Percentiles rank a stretch among this genome's conserved stretches.
Evolutionary conservation across 1,140 invertebrate species (phyloP).

Genomic region (Pentalonia nigronervosa): DNA sequence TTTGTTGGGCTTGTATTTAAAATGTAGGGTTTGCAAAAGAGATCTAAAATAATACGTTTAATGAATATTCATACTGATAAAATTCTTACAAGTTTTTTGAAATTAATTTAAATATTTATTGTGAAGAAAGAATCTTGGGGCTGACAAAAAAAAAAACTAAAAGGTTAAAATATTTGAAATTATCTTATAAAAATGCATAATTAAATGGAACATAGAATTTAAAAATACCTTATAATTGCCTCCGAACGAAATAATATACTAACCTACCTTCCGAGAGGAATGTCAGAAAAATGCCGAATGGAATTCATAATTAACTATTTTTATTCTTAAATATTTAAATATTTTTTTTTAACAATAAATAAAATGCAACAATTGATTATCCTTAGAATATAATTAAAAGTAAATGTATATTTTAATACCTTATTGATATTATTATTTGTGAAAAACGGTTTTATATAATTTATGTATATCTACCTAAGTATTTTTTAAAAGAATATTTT

Average conservation of each 20-base stretch:
- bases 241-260: neutral
- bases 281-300: neutral
- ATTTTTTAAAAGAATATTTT: neutral
- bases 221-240: slow-evolving; percentile 47
- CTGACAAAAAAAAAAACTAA: neutral
- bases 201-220: neutral
- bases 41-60: slow-evolving; percentile 11
- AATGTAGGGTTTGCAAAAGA: neutral
- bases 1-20: neutral
- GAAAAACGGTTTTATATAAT: neutral
- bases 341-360: slow-evolving; percentile 26
- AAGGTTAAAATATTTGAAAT: slow-evolving; percentile 43
- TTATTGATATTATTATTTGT: neutral
- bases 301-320: slow-evolving; percentile 50
- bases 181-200: slow-evolving; percentile 48
- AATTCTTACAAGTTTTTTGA: neutral
- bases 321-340: neutral
- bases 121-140: neutral
- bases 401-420: neutral
- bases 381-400: neutral
- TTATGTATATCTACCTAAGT: neutral
- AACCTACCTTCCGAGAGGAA: neutral
- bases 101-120: slow-evolving; percentile 47
- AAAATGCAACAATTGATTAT: neutral
- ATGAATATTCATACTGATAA: slow-evolving; percentile 28